Percentiles rank a stretch among this genome's conserved stretches.
phyloP scores from a whole-genome alignment of 2,113 vertebrate genomes.

The Pelecanoides urinatrix region DNA sequence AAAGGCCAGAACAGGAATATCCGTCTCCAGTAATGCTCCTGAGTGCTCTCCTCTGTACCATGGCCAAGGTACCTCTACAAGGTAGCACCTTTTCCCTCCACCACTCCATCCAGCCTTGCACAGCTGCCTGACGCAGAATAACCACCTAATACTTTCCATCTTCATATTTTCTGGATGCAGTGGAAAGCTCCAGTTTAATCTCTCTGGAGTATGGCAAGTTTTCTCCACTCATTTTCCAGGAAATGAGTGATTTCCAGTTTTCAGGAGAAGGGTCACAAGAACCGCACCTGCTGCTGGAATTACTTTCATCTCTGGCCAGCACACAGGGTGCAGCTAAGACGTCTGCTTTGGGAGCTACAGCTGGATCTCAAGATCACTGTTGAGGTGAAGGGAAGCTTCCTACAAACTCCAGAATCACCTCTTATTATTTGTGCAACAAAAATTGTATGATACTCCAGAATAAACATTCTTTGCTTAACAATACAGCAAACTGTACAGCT shows the following conservation, averaged over 20 bases:
- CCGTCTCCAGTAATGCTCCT: neutral
- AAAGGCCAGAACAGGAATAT: neutral
- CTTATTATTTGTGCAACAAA: neutral
- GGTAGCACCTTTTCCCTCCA: neutral
- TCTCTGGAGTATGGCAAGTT: neutral
- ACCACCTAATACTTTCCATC: neutral
- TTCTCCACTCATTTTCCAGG: neutral
- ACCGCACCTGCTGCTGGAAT: neutral
- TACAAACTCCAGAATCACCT: neutral
- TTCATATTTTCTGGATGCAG: neutral
- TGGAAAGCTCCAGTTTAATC: neutral
- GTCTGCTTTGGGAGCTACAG: neutral
- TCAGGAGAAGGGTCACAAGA: neutral
- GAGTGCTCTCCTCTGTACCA: neutral
- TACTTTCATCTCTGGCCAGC: neutral
- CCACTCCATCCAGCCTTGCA: neutral
- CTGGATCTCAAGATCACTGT: neutral
- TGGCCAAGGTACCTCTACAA: neutral
- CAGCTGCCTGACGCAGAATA: neutral
- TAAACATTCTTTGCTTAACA: neutral
- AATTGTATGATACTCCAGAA: neutral
- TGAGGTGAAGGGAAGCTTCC: neutral
- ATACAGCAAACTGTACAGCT: neutral
- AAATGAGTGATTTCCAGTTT: neutral
- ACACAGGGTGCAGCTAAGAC: neutral